Percentiles rank a stretch among this genome's conserved stretches.
Evolutionary conservation across 2,888 invertebrate genomes (phyloP).

Genomic region (Eubasilissa splendida): DNA sequence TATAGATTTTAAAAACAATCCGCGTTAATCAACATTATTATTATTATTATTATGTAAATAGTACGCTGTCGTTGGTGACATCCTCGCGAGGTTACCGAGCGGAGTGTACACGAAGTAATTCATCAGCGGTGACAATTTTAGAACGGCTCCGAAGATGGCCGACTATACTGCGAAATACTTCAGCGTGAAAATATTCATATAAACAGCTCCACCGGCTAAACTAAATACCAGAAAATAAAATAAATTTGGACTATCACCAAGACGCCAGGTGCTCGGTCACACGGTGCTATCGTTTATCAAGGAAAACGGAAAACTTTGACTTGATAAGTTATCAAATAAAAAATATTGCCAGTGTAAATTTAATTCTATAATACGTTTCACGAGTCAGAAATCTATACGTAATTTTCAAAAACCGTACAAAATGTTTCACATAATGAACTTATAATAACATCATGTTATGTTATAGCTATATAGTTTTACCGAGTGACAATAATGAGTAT

Average conservation of each 20-base stretch:
- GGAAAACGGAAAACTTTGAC: not conserved
- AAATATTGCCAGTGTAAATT: too few species aligned
- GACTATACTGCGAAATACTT: not conserved
- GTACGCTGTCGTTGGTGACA: not conserved
- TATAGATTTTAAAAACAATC: not conserved
- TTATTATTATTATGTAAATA: not conserved
- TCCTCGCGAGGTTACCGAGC: not conserved
- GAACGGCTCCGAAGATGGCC: constrained; percentile 1
- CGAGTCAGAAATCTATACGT: too few species aligned
- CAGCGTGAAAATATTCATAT: too few species aligned
- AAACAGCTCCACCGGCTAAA: not conserved
- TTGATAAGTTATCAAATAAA: too few species aligned
- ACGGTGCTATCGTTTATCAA: not conserved
- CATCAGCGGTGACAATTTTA: constrained; percentile 11
- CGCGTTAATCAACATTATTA: too few species aligned
- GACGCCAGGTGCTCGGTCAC: constrained; percentile 12
- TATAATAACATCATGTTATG: too few species aligned
- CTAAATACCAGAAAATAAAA: constrained; percentile 13
- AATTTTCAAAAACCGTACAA: too few species aligned
- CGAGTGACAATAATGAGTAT: too few species aligned
- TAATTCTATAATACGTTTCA: too few species aligned
- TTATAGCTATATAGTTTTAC: too few species aligned
- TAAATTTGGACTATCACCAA: constrained; percentile 25
- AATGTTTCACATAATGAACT: too few species aligned
- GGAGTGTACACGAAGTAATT: not conserved